Base-by-base conservation (phyloP, 2,797 vertebrate genomes). In the Pipistrellus pygmaeus region DNA sequence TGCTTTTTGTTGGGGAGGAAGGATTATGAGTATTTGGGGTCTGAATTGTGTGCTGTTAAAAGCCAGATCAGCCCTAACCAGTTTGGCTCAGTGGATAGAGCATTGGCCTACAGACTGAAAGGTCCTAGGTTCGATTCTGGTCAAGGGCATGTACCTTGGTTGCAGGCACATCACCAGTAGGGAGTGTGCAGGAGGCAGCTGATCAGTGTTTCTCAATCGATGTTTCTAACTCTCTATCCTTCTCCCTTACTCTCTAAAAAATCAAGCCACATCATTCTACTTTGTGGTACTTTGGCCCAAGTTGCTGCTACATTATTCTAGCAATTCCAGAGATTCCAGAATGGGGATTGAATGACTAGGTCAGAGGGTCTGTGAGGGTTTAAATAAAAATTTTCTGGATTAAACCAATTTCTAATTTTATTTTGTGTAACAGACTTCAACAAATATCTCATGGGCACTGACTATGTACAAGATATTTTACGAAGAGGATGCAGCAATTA, bases 331-430 rank as follows among this genome's bases (percentile, higher is more conserved):
- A 88, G 18, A 95, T 87, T 35, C 0, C 27, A 86, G 21, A 30
- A 0, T 62, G 35, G 18, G n/a, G 18, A 60, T 7, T 30, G 55
- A 87, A 81, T 64, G 44, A 73, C 14, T 38, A 32, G 5, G 2
- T 14, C 1, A 8, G 55, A 30, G 27, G 4, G 41, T 53, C 76
- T 87, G 8, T 32, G 57, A 93, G 35, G 35, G 41, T 21, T 32
- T 81, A 21, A 3, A 14, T 3, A 53, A 32, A 32, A 85, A 69
- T 80, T 90, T 85, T 69, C 21, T 57, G 10, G 12, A 64, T 71
- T 9, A 94, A 85, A 83, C 30, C 17, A 3, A 75, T 75, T 71
- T 85, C 25, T 71, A 25, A 71, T 76, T 94, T 68, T 81, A 91
- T 87, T 92, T 66, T 55, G 23, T 85, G 6, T 53, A 64, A 66